Evolutionary conservation across 2,113 vertebrate genomes (phyloP).

Genomic region (Pandion haliaetus): DNA sequence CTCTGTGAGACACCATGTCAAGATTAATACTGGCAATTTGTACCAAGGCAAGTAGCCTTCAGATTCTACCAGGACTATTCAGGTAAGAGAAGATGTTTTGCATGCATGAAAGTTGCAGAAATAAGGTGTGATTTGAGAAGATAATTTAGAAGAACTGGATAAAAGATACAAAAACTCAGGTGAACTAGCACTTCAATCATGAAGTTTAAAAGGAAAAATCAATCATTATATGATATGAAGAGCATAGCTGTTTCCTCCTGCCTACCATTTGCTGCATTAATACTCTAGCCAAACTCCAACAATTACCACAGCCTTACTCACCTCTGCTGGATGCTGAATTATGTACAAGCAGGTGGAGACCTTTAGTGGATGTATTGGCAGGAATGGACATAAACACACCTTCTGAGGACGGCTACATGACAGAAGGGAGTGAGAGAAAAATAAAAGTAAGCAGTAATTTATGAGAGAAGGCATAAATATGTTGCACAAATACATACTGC

Average conservation of each 20-base stretch:
- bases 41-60: neutral
- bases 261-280: neutral
- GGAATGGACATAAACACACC: constrained; percentile 95
- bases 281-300: neutral
- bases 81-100: neutral
- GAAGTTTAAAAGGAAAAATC: neutral
- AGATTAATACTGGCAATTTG: neutral
- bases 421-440: constrained; percentile 1
- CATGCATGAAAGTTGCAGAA: neutral
- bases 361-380: constrained; percentile 84
- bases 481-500: neutral
- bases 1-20: neutral
- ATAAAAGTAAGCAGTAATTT: neutral
- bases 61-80: neutral
- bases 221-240: neutral
- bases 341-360: constrained; percentile 92
- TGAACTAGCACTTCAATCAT: neutral
- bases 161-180: neutral
- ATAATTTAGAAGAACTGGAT: neutral
- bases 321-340: constrained; percentile 97
- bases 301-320: constrained; percentile 69
- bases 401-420: constrained; percentile 88
- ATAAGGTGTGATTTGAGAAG: neutral
- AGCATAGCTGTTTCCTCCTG: neutral
- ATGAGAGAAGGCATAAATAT: neutral